phyloP scores from a whole-genome alignment of 2,113 vertebrate genomes.

The Burhinus bistriatus region DNA sequence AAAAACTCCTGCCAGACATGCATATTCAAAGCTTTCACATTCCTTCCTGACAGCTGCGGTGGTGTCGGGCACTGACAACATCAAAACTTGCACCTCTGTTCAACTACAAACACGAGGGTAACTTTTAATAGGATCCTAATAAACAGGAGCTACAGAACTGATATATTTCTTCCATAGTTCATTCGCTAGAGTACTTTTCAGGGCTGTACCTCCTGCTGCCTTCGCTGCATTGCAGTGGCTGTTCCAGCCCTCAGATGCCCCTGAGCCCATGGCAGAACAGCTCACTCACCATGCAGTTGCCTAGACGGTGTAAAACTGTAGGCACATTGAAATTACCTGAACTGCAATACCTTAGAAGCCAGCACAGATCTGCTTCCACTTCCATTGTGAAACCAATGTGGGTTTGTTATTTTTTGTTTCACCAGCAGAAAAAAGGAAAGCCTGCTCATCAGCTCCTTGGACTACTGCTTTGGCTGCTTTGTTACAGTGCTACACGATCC shows the following conservation, averaged over 20 bases:
- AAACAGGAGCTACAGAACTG: not conserved
- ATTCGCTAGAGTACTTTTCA: too few species aligned
- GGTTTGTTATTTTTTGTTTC: not conserved
- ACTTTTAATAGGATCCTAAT: not conserved
- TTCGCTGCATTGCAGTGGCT: not conserved
- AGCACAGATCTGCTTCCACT: not conserved
- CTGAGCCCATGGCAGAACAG: not conserved
- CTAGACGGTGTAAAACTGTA: not conserved
- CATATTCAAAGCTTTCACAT: not conserved
- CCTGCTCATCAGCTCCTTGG: not conserved
- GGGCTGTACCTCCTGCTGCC: not conserved
- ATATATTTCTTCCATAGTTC: not conserved
- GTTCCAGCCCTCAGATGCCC: too few species aligned
- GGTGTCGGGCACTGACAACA: not conserved
- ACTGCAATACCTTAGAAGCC: not conserved
- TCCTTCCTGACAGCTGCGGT: not conserved
- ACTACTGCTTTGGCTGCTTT: not conserved
- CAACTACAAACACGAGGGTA: not conserved
- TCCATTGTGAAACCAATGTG: not conserved
- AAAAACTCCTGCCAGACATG: not conserved
- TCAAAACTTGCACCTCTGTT: not conserved
- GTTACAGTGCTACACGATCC: not conserved
- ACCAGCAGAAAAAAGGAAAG: not conserved
- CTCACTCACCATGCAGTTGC: not conserved
- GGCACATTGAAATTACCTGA: not conserved